phyloP scores from a whole-genome alignment of 2,797 vertebrate species.

The Merluccius polli region DNA sequence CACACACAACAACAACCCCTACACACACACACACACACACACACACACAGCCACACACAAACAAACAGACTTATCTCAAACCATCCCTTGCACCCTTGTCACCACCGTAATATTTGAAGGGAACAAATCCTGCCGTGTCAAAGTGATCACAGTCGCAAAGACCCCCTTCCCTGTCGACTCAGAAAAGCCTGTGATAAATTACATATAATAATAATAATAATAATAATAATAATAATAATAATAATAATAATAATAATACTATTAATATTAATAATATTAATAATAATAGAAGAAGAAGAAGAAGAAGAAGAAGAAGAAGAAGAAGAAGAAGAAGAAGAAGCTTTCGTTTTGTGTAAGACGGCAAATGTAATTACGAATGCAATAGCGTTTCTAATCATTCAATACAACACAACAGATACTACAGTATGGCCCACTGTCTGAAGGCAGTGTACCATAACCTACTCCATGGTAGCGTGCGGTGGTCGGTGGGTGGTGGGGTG shows the following conservation, averaged over 20 bases:
- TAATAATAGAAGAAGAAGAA: neutral
- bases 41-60: conserved; percentile 1
- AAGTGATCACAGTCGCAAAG: neutral
- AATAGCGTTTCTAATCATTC: neutral
- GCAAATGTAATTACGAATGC: neutral
- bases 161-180: neutral
- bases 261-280: too few species aligned
- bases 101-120: neutral
- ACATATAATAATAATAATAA: too few species aligned
- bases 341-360: too few species aligned
- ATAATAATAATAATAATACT: too few species aligned
- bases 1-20: neutral
- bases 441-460: neutral
- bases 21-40: conserved; percentile 1
- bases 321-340: neutral
- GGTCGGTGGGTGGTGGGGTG: neutral
- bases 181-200: neutral
- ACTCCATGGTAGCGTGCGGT: neutral
- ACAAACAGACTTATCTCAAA: conserved; percentile 4
- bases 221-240: too few species aligned
- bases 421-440: neutral
- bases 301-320: neutral
- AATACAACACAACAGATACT: neutral
- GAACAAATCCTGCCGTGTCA: neutral
- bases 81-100: conserved; percentile 6